phyloP scores from a whole-genome alignment of 2,113 vertebrate genomes.

The Laterallus jamaicensis region DNA sequence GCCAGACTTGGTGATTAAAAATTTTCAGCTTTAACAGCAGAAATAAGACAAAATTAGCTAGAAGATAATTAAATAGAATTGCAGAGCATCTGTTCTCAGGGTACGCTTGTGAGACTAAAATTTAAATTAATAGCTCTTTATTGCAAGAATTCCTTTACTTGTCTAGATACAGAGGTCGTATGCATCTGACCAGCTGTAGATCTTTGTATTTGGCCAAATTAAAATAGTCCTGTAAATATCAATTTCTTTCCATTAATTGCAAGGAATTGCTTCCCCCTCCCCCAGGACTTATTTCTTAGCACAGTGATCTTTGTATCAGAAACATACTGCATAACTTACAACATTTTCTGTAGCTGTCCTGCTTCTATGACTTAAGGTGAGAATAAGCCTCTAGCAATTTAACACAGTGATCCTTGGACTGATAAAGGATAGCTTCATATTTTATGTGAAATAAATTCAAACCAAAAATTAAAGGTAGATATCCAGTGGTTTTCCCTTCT shows the following conservation, averaged over 20 bases:
- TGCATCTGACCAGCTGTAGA: background rate
- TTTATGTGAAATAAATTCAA: background rate
- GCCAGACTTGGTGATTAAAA: background rate
- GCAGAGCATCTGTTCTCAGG: background rate
- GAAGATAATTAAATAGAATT: conserved; percentile 19
- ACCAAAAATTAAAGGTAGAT: background rate
- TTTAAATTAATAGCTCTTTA: background rate
- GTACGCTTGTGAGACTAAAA: background rate
- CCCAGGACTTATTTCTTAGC: background rate
- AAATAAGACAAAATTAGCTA: conserved; percentile 10
- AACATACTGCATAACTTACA: fast-evolving
- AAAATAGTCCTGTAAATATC: background rate
- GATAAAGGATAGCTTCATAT: background rate
- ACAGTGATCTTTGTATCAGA: background rate
- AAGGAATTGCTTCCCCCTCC: background rate
- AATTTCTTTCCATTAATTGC: background rate
- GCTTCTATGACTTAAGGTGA: background rate
- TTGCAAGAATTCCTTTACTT: background rate
- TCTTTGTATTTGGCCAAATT: background rate
- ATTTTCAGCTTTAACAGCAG: background rate
- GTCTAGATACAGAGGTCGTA: background rate
- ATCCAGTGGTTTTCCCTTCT: background rate
- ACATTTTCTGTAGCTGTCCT: background rate
- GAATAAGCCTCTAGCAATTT: background rate
- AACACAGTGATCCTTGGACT: background rate